Evolutionary conservation across 2,113 vertebrate genomes (phyloP), one percentile per base, ranked within the genome.

Genomic region (Riparia riparia): DNA sequence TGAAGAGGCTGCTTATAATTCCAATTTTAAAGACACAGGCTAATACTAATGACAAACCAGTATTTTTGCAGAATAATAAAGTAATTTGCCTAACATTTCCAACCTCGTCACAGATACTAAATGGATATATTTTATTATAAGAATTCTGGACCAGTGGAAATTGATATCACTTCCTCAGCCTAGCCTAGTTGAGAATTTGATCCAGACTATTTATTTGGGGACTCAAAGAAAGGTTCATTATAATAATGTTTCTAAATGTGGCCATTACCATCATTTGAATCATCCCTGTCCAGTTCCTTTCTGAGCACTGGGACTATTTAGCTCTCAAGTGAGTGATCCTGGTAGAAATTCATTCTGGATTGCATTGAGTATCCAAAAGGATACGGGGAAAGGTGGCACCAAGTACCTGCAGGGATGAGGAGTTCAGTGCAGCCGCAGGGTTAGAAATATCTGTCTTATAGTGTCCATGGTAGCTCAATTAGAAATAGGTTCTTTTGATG

Each of bases 1-100:
- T 94, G 87, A 87, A 94, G 90, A 64, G 71, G 94, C 84, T 82
- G 69, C 78, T 90, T 94, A 88, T 82, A 57, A 61, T 49, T 94
- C 72, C 63, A 73, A 49, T 85, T 92, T 92, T 96, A 91, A 91
- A 96, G 91, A 92, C 66, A 76, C 64, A 57, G 86, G 73, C 72
- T 91, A 86, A 95, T 87, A 53, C 93, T 89, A 96, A 89, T 92
- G 92, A 73, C 29, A 77, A 85, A 73, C 68, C 77, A 72, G 28
- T 93, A 84, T 93, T 95, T 93, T 77, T 92, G 47, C 68, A 68
- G 90, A 90, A 86, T 94, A 95, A 94, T 93, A 80, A 92, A 91
- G 92, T 91, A 69, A 93, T 95, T 93, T 96, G 71, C 78, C 73
- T 83, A 92, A 60, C 86, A 76, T 76, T 53, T 92, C 58, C 93